Conservation (phyloP, 2,888 invertebrate species). For the Chorisops tibialis region DNA sequence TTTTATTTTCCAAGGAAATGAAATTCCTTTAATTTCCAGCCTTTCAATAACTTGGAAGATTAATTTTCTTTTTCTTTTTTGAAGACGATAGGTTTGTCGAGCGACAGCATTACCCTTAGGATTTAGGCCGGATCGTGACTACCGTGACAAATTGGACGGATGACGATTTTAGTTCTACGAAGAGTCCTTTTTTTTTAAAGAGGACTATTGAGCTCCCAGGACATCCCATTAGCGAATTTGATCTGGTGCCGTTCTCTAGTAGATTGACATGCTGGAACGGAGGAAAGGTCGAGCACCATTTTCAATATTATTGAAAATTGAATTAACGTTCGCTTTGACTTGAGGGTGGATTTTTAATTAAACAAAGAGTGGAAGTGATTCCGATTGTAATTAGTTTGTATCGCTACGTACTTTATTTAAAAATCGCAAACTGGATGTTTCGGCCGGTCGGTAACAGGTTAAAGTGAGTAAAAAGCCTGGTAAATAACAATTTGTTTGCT, state of each 20-base stretch:
- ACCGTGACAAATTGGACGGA: conserved; percentile 10
- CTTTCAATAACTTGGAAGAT: conserved; percentile 10
- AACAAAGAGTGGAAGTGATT: background rate
- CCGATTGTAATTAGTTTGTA: too few relatives aligned
- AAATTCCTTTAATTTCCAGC: background rate
- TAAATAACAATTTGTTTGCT: too few relatives aligned
- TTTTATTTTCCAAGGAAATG: conserved; percentile 3
- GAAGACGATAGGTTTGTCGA: too few relatives aligned
- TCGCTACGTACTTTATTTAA: too few relatives aligned
- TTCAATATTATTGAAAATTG: background rate
- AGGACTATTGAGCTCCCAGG: too few relatives aligned
- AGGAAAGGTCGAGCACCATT: background rate
- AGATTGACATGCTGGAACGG: background rate
- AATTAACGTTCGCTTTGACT: background rate
- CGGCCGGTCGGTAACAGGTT: too few relatives aligned
- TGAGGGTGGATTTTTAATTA: background rate
- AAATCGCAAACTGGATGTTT: too few relatives aligned
- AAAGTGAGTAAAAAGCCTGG: too few relatives aligned
- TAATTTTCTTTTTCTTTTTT: background rate
- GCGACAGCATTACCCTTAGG: background rate
- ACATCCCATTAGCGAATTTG: too few relatives aligned
- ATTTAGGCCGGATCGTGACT: background rate
- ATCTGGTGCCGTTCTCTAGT: background rate
- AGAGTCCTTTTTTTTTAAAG: too few relatives aligned
- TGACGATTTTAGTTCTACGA: conserved; percentile 11